These are phyloP conservation scores for Pyrrhosoma nymphula DNA, from an alignment of 2,888 invertebrate genomes.

Conservation along the genomic window DNA sequence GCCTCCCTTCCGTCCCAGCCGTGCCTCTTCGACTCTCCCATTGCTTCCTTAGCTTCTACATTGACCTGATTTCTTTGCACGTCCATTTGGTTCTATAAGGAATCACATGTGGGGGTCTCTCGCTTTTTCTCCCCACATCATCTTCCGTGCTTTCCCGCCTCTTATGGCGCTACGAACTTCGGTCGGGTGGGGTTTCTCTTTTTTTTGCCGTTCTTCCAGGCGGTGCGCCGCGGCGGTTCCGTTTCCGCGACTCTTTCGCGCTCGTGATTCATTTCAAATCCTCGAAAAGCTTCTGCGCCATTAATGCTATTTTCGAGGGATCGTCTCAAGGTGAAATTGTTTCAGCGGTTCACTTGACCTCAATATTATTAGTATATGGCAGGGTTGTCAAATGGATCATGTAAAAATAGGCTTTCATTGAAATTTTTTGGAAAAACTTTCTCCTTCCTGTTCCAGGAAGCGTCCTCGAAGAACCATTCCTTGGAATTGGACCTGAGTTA, in stretches of 20 bases:
- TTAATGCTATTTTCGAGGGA: neutral
- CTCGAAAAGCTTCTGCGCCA: neutral
- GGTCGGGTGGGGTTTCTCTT: neutral
- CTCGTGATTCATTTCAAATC: neutral
- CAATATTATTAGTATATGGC: neutral
- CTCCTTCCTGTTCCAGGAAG: neutral
- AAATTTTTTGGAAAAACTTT: too few species aligned
- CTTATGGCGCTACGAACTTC: neutral
- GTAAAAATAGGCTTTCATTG: too few species aligned
- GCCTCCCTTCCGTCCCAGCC: neutral
- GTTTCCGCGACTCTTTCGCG: neutral
- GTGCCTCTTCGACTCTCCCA: neutral
- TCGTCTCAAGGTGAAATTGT: neutral
- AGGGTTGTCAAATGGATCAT: neutral
- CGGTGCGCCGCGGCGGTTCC: neutral
- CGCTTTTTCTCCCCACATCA: neutral
- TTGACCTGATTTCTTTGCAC: constrained; percentile 28
- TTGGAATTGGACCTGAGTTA: too few species aligned
- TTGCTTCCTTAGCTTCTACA: neutral
- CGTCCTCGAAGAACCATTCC: neutral
- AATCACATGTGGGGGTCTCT: neutral
- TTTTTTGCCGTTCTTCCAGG: neutral
- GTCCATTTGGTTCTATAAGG: neutral
- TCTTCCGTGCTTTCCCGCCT: neutral
- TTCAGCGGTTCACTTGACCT: neutral